Base-by-base conservation (phyloP, 2,888 invertebrate species). In the Dasysyrphus albostriatus region DNA sequence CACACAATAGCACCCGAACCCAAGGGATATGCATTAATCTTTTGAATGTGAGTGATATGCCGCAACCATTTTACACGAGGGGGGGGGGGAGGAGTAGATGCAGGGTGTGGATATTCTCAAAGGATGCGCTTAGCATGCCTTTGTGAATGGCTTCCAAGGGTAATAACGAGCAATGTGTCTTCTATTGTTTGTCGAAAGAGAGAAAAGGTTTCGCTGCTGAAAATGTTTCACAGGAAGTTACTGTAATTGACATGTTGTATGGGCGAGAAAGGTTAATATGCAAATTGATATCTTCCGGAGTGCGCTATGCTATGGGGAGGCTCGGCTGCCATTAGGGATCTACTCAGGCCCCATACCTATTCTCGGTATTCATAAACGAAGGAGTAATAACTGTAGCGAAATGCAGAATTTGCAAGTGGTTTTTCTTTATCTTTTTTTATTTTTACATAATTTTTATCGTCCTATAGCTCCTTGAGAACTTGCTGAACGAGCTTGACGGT, bases 221-320 rank as follows among this genome's bases (percentile, higher is more conserved):
- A 19, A 58, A 54, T 42, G 63, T 63, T 61, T 44, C 56, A 70
- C 82, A 61, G 85, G 85, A 82, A 74, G 78, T 67, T 49, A 44
- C 29, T 67, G 83, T 77, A 70, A 78, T 78, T 78, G 85, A 74
- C 73, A 65, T 74, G 67, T 61, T 37, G 61, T 39, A 61, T 59
- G 83, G 70, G 63, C 65, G 74, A 58, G 65, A 49, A 63, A 74
- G 70, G 83, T 67, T 78, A 83, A 78, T 79, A 82, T 82, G 78
- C 58, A 87, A 87, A 87, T 78, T 87, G 85, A 77, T 82, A 47
- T 51, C 74, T 74, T 82, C 82, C 82, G 77, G 63, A 16, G 29
- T 24, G 37, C 61, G 29, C 63, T 47, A 19, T 7, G 14, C 47
- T 61, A 34, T 10, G 7, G 4, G 32, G n/a, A n/a, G 63, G 42